phyloP scores from a whole-genome alignment of 1,140 invertebrate species.

The Scaptomyza montana region DNA sequence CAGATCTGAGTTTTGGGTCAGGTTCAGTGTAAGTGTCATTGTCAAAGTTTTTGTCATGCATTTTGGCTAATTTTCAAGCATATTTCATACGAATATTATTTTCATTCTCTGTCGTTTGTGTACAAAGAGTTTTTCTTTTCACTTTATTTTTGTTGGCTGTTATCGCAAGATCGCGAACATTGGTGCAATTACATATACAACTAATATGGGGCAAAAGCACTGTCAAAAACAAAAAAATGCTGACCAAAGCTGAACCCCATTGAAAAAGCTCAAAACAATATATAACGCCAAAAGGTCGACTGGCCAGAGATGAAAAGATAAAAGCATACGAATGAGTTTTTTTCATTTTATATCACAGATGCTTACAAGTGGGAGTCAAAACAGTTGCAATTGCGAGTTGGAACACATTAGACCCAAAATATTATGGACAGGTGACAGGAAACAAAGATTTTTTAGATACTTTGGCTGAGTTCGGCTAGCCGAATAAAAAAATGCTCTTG shows the following conservation, averaged over 20 bases:
- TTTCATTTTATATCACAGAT: neutral
- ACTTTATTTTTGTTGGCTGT: neutral
- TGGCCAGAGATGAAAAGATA: conserved; percentile 7
- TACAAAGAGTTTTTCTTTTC: conserved; percentile 7
- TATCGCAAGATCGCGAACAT: conserved; percentile 42
- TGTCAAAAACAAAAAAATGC: conserved; percentile 7
- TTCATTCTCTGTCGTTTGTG: conserved; percentile 2
- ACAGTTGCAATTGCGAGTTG: conserved; percentile 1
- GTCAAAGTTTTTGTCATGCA: neutral
- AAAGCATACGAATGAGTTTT: too few species aligned
- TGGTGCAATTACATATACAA: conserved; percentile 28
- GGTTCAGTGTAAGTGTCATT: neutral
- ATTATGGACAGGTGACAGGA: conserved; percentile 11
- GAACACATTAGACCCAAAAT: conserved; percentile 5
- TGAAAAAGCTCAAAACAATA: conserved; percentile 12
- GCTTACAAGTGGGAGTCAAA: neutral
- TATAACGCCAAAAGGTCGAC: conserved; percentile 6
- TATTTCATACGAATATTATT: neutral
- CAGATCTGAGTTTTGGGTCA: neutral
- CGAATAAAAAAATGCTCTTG: neutral
- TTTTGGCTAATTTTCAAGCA: neutral
- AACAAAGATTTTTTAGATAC: neutral
- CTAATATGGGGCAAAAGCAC: neutral
- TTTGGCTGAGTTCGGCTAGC: too few species aligned
- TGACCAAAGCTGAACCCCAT: conserved; percentile 19